Base-by-base conservation (phyloP, 1,140 invertebrate genomes). In the Cotesia glomerata region DNA sequence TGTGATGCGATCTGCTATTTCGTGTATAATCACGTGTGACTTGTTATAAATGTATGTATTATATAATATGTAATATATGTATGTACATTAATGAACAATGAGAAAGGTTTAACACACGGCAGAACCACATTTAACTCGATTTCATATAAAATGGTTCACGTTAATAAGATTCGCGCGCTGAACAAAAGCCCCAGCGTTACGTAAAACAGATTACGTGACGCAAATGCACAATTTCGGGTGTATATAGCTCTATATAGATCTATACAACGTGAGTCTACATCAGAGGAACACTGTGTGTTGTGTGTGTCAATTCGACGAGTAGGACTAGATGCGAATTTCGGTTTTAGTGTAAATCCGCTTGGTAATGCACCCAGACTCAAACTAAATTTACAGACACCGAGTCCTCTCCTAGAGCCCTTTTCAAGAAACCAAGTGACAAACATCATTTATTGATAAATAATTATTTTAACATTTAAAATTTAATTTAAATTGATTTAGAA, bases 181-280 rank as follows among this genome's bases (percentile, higher is more conserved):
- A 81, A 82, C 81, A 82, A 82, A 82, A 82, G 81, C 80, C 74
- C 72, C 75, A 76, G 71, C 71, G 74, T 73, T 75, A 79, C 80
- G 76, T 82, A 81, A 82, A 82, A 82, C 79, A 81, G 76, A 77
- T 81, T 82, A 82, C 81, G 80, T 82, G 81, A 81, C 78, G 76
- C 77, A 79, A 81, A 81, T 82, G 76, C 79, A 74, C 77, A 77
- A 82, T 81, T 77, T 78, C 72, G 73, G 65, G 75, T 63, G 39
- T 62, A 18, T 26, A 26, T 35, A 35, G 5, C 8, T 62, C 8
- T 62, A 35, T 26, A 26, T 34, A 62, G 3, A 45, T 5, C 2
- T 45, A 45, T 11, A 11, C 11, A 45, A 54, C 52, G 13, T 72
- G 77, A 66, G 36, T 71, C 26, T 61, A 69, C 67, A 72, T 62